These are phyloP conservation scores for Carettochelys insculpta DNA, from an alignment of 2,113 vertebrate genomes.

Conservation along the genomic window DNA sequence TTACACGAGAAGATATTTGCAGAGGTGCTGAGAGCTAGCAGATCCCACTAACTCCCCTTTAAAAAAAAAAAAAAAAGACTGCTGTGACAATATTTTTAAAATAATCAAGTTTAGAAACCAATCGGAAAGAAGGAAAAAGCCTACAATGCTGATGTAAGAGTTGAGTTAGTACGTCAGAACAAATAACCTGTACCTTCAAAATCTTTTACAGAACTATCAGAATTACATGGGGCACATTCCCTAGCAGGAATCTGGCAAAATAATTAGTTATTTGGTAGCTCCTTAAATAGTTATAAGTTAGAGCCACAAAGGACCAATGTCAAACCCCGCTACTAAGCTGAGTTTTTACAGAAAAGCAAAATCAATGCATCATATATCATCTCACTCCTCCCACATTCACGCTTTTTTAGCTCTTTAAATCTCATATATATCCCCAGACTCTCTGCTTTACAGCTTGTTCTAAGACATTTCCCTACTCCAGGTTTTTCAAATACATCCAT, in stretches of 20 bases:
- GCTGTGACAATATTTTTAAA: background rate
- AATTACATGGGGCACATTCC: background rate
- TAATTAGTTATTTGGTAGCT: background rate
- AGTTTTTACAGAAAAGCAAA: background rate
- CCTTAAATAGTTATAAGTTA: background rate
- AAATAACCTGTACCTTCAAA: fast-evolving
- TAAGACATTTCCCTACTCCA: constrained; percentile 37
- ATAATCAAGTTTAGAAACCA: background rate
- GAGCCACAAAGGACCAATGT: background rate
- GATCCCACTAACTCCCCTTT: background rate
- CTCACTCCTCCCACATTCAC: background rate
- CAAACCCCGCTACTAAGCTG: fast-evolving
- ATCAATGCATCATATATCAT: background rate
- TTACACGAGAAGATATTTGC: background rate
- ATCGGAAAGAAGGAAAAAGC: background rate
- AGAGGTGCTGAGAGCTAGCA: background rate
- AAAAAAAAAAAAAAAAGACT: too few relatives aligned
- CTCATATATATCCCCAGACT: background rate
- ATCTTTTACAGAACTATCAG: background rate
- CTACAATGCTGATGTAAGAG: background rate
- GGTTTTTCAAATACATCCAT: constrained; percentile 48
- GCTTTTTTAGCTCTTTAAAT: constrained; percentile 28
- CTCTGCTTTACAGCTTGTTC: background rate
- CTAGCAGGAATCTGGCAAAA: background rate
- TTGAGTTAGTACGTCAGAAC: background rate